These are phyloP conservation scores for Zygogramma bicolorata DNA, from an alignment of 2,888 invertebrate species.

Conservation along the genomic window DNA sequence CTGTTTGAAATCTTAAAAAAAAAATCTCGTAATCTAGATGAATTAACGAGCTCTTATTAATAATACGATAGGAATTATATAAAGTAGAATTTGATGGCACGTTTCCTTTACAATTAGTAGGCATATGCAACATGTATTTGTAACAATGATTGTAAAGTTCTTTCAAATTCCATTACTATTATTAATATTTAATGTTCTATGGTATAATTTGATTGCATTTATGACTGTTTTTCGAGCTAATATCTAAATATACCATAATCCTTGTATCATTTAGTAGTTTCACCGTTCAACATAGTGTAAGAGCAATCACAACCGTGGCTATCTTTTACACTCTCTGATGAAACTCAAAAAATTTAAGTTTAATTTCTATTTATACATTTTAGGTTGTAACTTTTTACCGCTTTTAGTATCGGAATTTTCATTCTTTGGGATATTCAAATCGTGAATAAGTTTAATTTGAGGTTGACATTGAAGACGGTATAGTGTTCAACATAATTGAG, in stretches of 20 bases:
- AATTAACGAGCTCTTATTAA: conserved; percentile 37
- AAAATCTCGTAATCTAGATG: conserved; percentile 40
- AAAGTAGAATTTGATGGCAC: conserved; percentile 61
- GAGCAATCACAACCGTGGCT: conserved; percentile 47
- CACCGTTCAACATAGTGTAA: conserved; percentile 47
- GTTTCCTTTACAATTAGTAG: conserved; percentile 50
- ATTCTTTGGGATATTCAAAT: neutral
- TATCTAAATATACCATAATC: conserved; percentile 51
- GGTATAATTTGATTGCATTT: conserved; percentile 57
- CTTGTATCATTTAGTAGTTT: conserved; percentile 48
- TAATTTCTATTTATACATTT: neutral
- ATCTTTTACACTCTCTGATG: conserved; percentile 33
- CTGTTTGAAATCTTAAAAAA: conserved; percentile 38
- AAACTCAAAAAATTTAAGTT: neutral
- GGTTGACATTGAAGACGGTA: neutral
- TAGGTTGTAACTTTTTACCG: neutral
- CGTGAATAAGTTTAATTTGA: neutral
- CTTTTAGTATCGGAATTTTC: neutral
- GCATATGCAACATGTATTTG: conserved; percentile 59
- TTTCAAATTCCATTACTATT: conserved; percentile 57
- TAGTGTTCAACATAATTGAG: neutral
- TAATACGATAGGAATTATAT: conserved; percentile 37
- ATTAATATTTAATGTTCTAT: conserved; percentile 45
- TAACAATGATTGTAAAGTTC: conserved; percentile 46
- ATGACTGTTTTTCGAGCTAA: conserved; percentile 62